A percentile compares a stretch with the other conserved stretches of the same genome.
phyloP scores from a whole-genome alignment of 2,888 invertebrate species.

The Eurois occulta region DNA sequence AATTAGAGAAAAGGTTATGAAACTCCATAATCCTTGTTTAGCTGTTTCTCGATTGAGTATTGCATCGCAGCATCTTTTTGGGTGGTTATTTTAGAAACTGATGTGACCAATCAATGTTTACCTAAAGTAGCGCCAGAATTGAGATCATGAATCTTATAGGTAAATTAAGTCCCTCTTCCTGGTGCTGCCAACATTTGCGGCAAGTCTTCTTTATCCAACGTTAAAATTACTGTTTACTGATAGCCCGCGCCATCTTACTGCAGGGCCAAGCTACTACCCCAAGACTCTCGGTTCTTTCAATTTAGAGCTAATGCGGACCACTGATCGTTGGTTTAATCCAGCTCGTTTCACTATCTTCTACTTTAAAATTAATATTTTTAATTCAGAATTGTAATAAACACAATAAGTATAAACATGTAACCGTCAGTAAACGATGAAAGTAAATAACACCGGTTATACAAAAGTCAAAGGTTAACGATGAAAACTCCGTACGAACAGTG shows the following conservation, averaged over 20 bases:
- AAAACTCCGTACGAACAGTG: conserved; percentile 32
- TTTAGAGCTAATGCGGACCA: not conserved
- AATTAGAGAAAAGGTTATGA: not conserved
- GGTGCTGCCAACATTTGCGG: not conserved
- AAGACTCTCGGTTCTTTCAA: not conserved
- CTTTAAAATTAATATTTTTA: not conserved
- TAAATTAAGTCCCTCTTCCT: not conserved
- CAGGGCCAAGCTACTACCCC: not conserved
- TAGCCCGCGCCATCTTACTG: not conserved
- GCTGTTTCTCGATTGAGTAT: not conserved
- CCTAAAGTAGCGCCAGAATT: not conserved
- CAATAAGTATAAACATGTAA: conserved; percentile 13
- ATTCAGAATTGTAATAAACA: conserved; percentile 17
- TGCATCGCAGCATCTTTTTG: not conserved
- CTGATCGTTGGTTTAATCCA: not conserved
- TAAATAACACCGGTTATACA: conserved; percentile 42
- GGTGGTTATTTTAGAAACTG: not conserved
- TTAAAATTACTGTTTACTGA: not conserved
- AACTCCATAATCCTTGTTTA: not conserved
- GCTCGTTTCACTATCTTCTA: not conserved
- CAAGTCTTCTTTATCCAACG: not conserved
- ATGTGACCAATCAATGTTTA: not conserved
- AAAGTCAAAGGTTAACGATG: conserved; percentile 53
- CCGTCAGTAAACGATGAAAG: conserved; percentile 20
- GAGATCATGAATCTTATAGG: not conserved